These are phyloP conservation scores for Campylorhamphus procurvoides DNA, from an alignment of 2,113 vertebrate species.

Conservation along the genomic window DNA sequence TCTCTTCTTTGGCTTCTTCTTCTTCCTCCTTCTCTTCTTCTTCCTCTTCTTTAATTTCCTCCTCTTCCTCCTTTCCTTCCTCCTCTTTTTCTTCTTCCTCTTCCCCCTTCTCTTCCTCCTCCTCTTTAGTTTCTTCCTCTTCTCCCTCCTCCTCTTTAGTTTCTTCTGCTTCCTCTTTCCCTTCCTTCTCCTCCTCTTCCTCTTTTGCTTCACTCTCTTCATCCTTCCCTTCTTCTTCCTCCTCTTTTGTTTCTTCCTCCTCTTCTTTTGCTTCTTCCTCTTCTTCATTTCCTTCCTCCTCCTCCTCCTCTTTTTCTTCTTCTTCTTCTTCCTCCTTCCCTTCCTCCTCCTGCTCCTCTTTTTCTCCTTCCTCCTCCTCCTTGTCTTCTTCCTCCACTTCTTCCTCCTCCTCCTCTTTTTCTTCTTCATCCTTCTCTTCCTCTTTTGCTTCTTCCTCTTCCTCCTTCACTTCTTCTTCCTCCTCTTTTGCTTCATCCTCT, in stretches of 20 bases:
- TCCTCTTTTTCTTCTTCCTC: neutral
- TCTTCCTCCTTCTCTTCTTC: rapidly evolving
- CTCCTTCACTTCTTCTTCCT: rapidly evolving
- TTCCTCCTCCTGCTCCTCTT: neutral
- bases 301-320: neutral
- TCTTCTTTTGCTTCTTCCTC: neutral
- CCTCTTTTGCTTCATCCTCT: rapidly evolving
- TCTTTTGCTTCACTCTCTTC: rapidly evolving
- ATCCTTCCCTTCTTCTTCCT: neutral
- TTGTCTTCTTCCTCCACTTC: neutral
- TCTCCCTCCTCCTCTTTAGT: neutral
- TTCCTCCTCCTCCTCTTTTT: rapidly evolving
- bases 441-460: too few relatives aligned
- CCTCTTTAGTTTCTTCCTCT: neutral
- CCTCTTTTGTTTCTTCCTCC: neutral
- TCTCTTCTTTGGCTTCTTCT: rapidly evolving
- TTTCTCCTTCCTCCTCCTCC: neutral
- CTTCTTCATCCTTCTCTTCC: neutral
- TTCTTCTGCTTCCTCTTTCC: neutral
- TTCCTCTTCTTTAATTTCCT: neutral
- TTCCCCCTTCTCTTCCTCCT: neutral
- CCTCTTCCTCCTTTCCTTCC: neutral
- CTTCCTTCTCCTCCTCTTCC: neutral
- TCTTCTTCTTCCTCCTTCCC: neutral
- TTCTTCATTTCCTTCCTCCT: neutral